Percentiles rank a stretch among this genome's conserved stretches.
phyloP scores from a whole-genome alignment of 2,888 invertebrate genomes.

The Caenorhabditis doughertyi region DNA sequence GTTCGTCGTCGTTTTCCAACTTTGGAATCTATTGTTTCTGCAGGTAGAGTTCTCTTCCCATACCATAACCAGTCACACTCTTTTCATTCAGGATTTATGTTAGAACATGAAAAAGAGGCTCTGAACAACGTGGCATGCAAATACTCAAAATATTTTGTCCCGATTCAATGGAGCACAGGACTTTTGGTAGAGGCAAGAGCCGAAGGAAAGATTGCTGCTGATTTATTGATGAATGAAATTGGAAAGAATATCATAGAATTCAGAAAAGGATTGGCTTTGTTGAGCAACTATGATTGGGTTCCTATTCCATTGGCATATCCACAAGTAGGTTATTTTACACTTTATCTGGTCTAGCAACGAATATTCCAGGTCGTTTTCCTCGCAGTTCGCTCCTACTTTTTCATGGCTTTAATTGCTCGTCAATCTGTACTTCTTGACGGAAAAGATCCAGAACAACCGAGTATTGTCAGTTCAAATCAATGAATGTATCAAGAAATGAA shows the following conservation, averaged over 20 bases:
- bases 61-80: not conserved
- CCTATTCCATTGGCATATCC: conserved; percentile 80
- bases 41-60: conserved; percentile 45
- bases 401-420: conserved; percentile 77
- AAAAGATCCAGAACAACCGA: conserved; percentile 63
- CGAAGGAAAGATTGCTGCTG: conserved; percentile 70
- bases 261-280: conserved; percentile 72
- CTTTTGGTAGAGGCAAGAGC: conserved; percentile 69
- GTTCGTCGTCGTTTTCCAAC: conserved; percentile 73
- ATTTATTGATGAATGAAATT: conserved; percentile 74
- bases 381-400: conserved; percentile 80
- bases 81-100: conserved; percentile 67
- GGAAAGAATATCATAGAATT: conserved; percentile 73
- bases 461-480: conserved; percentile 35
- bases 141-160: conserved; percentile 71
- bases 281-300: conserved; percentile 77
- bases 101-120: conserved; percentile 67
- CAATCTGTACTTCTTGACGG: conserved; percentile 77
- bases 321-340: conserved; percentile 67
- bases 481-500: not conserved
- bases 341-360: not conserved
- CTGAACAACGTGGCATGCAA: conserved; percentile 48
- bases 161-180: conserved; percentile 71
- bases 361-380: conserved; percentile 79
- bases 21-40: conserved; percentile 70